Base-by-base conservation (phyloP, 1,140 invertebrate species). In the Popillia japonica region DNA sequence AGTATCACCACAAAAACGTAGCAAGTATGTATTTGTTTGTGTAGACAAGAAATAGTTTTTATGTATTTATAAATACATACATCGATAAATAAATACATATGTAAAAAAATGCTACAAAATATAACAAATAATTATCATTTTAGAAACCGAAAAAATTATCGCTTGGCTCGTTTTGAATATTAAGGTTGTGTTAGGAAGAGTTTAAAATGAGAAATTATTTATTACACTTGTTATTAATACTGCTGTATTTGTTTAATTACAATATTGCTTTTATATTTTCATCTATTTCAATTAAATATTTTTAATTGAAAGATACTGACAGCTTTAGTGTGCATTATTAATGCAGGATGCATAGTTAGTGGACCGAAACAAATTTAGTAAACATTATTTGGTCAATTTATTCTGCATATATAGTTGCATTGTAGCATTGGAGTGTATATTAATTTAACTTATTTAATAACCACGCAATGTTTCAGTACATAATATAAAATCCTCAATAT, bases 341-440 rank as follows among this genome's bases (percentile, higher is more conserved):
- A 34, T 34, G 27, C 27, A 34, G 27, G 27, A 34, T 34, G 27
- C 27, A 34, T 34, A n/a, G 48, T 55, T 55, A 55, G 17, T 55
- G 14, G n/a, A 55, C 48, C 48, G 17, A 55, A 6, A 55, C 48
- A 17, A n/a, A 55, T 6, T 55, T n/a, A 55, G 14, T 55, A 55
- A 55, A 17, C 48, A 55, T 55, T 17, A 55, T 55, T 55, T 55
- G n/a, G 17, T 17, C 48, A 55, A 55, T 55, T 55, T 55, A 55
- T 55, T n/a, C 17, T 17, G 17, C 48, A 55, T 55, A n/a, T 55
- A 17, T 17, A 17, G n/a, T n/a, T 17, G 3, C 48, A 55, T 55
- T 55, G 17, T n/a, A 14, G 14, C 14, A 6, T 14, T 3, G 48
- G n/a, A 55, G n/a, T 55, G 48, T 55, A 17, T 6, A 55, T 55